Percentiles rank a stretch among this genome's conserved stretches.
Conservation (phyloP, 2,888 invertebrate species). For the Drosophila algonquin region DNA sequence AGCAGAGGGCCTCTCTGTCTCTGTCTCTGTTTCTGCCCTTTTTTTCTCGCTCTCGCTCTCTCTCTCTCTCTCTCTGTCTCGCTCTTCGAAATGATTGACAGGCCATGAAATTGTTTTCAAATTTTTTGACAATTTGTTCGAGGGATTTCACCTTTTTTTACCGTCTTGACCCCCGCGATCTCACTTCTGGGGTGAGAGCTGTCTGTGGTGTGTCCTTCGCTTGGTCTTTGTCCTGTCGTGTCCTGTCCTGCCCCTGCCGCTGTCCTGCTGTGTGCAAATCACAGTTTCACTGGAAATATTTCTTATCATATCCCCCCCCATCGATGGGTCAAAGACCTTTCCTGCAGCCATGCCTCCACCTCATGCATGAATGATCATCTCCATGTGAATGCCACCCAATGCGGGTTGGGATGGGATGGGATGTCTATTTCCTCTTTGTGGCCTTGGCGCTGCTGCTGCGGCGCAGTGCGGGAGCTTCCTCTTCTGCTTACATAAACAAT, state of each 20-base stretch:
- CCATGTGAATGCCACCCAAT: constrained; percentile 37
- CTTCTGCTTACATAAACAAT: constrained; percentile 67
- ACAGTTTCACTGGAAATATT: constrained; percentile 4
- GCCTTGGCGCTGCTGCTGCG: constrained; percentile 49
- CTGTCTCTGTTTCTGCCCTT: constrained; percentile 42
- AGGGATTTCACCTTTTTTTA: background rate
- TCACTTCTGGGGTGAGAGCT: background rate
- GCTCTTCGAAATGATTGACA: constrained; percentile 72
- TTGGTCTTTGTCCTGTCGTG: background rate
- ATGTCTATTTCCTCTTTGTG: constrained; percentile 62
- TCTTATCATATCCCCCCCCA: background rate
- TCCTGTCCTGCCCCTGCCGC: constrained; percentile 1
- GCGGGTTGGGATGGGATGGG: background rate
- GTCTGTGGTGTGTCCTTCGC: too few relatives aligned
- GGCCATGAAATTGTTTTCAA: constrained; percentile 77
- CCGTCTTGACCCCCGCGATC: constrained; percentile 1
- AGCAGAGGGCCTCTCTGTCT: background rate
- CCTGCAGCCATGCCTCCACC: background rate
- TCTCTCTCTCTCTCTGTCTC: constrained; percentile 28
- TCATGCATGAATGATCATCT: constrained; percentile 33
- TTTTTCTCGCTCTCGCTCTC: constrained; percentile 28
- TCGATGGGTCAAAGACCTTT: constrained; percentile 21
- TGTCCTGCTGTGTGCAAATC: constrained; percentile 9
- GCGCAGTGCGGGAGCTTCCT: constrained; percentile 59
- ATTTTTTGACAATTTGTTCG: constrained; percentile 35